Percentiles rank a stretch among this genome's conserved stretches.
These are phyloP conservation scores for Phytoseiulus persimilis DNA, from an alignment of 2,888 invertebrate species.

Conservation along the genomic window DNA sequence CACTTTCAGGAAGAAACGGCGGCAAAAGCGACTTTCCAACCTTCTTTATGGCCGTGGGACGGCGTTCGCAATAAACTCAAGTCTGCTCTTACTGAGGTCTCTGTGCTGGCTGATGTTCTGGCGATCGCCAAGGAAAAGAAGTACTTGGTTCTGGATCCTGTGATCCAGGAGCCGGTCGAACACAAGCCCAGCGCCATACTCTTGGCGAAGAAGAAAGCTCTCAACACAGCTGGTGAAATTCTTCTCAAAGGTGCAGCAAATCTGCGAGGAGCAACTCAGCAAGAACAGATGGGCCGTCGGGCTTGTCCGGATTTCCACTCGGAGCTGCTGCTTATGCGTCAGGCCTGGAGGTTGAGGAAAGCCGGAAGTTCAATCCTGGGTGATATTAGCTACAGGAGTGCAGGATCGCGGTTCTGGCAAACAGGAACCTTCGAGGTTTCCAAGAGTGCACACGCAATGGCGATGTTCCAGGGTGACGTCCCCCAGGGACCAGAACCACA, in stretches of 20 bases:
- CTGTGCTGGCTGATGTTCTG: conserved; percentile 82
- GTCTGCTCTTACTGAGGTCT: conserved; percentile 78
- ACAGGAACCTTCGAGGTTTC: conserved; percentile 90
- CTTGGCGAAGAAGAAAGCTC: conserved; percentile 78
- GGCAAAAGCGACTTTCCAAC: conserved; percentile 59
- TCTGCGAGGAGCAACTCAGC: conserved; percentile 60
- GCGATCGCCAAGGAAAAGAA: conserved; percentile 84
- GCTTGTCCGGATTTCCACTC: conserved; percentile 83
- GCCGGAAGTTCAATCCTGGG: conserved; percentile 89
- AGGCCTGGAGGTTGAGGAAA: conserved; percentile 93
- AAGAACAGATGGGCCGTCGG: conserved; percentile 59
- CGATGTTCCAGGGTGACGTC: conserved; percentile 6
- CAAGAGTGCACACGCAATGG: conserved; percentile 60
- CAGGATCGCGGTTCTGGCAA: conserved; percentile 85
- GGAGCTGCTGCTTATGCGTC: conserved; percentile 73
- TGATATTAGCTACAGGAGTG: conserved; percentile 87
- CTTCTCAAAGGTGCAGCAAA: conserved; percentile 41
- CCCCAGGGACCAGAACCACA: conserved; percentile 35
- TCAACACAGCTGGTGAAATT: conserved; percentile 37
- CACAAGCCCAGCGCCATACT: conserved; percentile 78
- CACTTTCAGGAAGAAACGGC: conserved; percentile 36
- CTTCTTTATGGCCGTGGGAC: conserved; percentile 90
- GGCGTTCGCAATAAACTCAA: conserved; percentile 74
- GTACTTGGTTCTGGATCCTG: conserved; percentile 81
- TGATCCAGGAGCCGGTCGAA: conserved; percentile 70